Base-by-base conservation (phyloP, 2,888 invertebrate species). In the Cistogaster globosa region DNA sequence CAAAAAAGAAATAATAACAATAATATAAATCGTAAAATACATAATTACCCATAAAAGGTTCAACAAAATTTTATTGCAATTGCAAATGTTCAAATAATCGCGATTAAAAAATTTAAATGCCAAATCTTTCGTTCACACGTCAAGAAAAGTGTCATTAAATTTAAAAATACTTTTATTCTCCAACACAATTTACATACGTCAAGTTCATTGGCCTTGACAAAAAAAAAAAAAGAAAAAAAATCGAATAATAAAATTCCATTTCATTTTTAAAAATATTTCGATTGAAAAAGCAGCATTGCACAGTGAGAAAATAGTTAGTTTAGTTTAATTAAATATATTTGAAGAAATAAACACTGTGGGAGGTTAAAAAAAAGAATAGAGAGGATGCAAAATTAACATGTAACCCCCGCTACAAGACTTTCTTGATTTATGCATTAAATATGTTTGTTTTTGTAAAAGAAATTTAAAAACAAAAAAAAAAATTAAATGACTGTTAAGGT, bases 401-500 rank as follows among this genome's bases (percentile, higher is more conserved):
- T 4, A 32, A 32, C 32, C 3, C 6, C 32, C 2, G 32, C 32
- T 32, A 32, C 32, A 32, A 32, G 32, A 32, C 32, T 5, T 32
- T 5, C 6, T 32, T 32, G 32, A 42, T 12, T 42, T 4, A 42
- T 42, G 42, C 42, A 42, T 2, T 42, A 42, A 42, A 42, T 42
- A 4, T 42, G 42, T 12, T 7, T 42, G 42, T 42, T 42, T 42
- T 48, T 16, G 16, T 0, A 22, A 63, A 45, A 45, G 14, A 45
- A 63, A 75, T 26, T 22, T n/a, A 75, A 48, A 53, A 8, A 8
- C 14, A 11, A 16, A 42, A n/a, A 38, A 55, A n/a, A 32, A 42
- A 3, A 48, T 20, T 12, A 51, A 22, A 58, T 51, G 60, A 60
- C 20, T 60, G 60, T 74, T 74, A 82, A 85, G 82, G 85, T 85